Conservation (phyloP, 1,140 invertebrate genomes). For the Acyrthosiphon pisum region DNA sequence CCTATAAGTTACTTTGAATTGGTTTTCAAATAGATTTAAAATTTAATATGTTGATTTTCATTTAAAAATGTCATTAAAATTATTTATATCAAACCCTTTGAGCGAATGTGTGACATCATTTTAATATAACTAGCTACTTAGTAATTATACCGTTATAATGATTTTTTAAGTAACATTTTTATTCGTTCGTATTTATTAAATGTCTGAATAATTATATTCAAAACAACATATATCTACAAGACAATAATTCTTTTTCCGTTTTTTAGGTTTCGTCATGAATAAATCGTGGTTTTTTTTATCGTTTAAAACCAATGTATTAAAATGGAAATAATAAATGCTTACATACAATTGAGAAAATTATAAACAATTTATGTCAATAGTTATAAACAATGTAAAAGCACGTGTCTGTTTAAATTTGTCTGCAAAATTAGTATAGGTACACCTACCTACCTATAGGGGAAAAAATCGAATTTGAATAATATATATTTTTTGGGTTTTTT, state of each 20-base stretch:
- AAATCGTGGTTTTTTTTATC: neutral
- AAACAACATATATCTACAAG: neutral
- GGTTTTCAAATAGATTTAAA: no score
- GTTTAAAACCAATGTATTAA: neutral
- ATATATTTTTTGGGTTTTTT: neutral
- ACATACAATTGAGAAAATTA: neutral
- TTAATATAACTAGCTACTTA: neutral
- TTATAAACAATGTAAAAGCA: neutral
- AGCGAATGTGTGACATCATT: neutral
- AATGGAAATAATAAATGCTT: neutral
- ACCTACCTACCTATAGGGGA: neutral
- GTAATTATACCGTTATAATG: no score
- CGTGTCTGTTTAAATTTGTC: no score
- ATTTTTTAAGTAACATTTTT: neutral
- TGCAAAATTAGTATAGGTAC: slow-evolving; percentile 2
- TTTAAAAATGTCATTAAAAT: no score
- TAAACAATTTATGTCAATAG: no score
- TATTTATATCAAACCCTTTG: no score
- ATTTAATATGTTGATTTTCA: no score
- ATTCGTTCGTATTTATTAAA: neutral
- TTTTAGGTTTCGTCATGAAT: neutral
- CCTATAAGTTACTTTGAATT: no score
- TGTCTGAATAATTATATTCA: neutral
- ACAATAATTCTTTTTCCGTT: neutral
- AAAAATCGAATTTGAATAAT: slow-evolving; percentile 3